Evolutionary conservation across 2,888 invertebrate species (phyloP), one percentile per base, ranked within the genome.

Genomic region (Gonocerus acuteangulatus): DNA sequence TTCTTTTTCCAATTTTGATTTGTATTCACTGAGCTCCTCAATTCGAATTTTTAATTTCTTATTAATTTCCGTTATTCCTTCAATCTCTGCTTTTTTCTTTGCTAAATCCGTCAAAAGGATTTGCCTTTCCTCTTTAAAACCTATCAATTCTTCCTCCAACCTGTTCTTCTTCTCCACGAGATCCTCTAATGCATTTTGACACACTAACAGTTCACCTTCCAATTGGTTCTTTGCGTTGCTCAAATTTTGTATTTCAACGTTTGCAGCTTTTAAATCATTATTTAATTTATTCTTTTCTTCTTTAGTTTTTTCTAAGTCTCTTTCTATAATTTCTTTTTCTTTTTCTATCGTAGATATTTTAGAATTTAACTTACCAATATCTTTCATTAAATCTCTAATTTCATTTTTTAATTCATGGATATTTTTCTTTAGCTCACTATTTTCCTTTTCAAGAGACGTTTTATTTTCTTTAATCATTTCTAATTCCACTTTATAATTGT

Each of bases 1-100:
- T 19, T 62, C 64, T 9, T 49, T 51, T 34, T 62, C 60, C 36
- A 57, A 18, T 19, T 49, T 48, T 2, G 22, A 15, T 22, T 62
- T 51, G 7, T 18, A 18, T 9, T 23, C 47, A 23, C n/a, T 9
- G n/a, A 58, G 54, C 16, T 7, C 34, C 7, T 34, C 39, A 16
- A 62, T 39, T 16, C 56, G 34, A 6, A 22, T 36, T 23, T 56
- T 51, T n/a, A 62, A 11, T 23, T 56, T 45, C 19, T 62, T 49
- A 21, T 36, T 45, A 9, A 32, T 15, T 22, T 45, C 39, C 9
- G 32, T 18, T 22, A 45, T 18, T 18, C 42, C 61, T 15, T 13
- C 11, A 4, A 36, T 0, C 39, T 27, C 47, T n/a, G 61, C 56
- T 39, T 42, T 62, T 9, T 57, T 49, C 7, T 60, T 21, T 2